phyloP scores from a whole-genome alignment of 2,113 vertebrate genomes.

The Sterrhoptilus dennistouni region DNA sequence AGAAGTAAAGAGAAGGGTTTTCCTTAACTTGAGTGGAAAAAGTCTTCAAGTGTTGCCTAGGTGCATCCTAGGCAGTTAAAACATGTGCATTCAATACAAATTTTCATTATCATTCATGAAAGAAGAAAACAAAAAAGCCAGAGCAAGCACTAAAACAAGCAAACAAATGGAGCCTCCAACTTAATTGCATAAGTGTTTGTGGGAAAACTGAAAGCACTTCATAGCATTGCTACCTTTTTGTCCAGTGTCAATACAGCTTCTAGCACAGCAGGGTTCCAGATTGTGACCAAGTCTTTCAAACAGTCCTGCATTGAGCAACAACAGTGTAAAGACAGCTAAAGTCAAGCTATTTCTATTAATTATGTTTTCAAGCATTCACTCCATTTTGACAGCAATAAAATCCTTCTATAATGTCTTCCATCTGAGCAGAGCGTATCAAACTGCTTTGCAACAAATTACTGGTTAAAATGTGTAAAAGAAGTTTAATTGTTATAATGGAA shows the following conservation, averaged over 20 bases:
- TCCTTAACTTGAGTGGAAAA: neutral
- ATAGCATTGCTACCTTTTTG: neutral
- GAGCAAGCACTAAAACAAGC: neutral
- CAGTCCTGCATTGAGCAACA: neutral
- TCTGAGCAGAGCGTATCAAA: neutral
- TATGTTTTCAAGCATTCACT: neutral
- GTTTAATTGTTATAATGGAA: neutral
- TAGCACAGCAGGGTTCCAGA: neutral
- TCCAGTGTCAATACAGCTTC: neutral
- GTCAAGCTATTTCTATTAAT: neutral
- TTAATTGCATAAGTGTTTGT: neutral
- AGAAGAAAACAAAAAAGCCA: neutral
- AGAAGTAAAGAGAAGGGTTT: neutral
- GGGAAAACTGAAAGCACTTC: neutral
- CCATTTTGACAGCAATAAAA: neutral
- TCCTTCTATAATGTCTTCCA: constrained; percentile 1
- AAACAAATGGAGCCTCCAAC: neutral
- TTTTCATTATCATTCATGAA: neutral
- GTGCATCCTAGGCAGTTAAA: neutral
- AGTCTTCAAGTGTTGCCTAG: neutral
- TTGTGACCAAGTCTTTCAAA: neutral
- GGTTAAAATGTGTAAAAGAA: neutral
- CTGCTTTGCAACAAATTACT: neutral
- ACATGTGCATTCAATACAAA: neutral
- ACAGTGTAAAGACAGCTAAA: neutral